These are phyloP conservation scores for Ylistrum balloti DNA, from an alignment of 1,140 invertebrate species.

Conservation along the genomic window DNA sequence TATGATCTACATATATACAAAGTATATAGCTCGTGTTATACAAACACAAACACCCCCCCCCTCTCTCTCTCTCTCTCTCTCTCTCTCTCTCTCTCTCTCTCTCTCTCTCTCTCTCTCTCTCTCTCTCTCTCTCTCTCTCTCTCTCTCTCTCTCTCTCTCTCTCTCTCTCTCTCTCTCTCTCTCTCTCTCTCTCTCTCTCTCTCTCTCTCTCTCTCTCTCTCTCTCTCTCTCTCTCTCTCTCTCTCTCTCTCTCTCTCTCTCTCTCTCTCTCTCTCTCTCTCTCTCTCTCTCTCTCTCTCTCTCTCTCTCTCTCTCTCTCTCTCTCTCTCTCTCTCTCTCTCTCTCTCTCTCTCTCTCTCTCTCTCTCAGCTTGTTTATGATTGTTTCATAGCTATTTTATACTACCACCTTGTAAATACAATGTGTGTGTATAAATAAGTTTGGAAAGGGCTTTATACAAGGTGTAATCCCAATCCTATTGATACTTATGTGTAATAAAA, in stretches of 20 bases:
- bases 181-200: slow-evolving; percentile 40
- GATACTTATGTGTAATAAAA: no score
- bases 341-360: slow-evolving; percentile 56
- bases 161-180: slow-evolving; percentile 45
- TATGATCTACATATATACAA: no score
- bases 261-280: background rate
- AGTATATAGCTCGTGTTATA: background rate
- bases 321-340: slow-evolving; percentile 53
- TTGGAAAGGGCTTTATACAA: no score
- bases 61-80: no score
- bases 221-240: slow-evolving; percentile 56
- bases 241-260: slow-evolving; percentile 44
- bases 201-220: slow-evolving; percentile 49
- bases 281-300: slow-evolving; percentile 11
- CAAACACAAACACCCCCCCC: no score
- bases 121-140: slow-evolving; percentile 36
- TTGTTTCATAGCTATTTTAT: no score
- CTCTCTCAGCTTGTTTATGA: slow-evolving; percentile 47
- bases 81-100: no score
- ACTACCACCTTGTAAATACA: no score
- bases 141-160: slow-evolving; percentile 55
- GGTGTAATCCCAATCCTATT: no score
- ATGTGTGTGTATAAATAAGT: no score
- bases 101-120: no score
- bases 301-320: slow-evolving; percentile 54